A percentile compares a stretch with the other conserved stretches of the same genome.
Evolutionary conservation across 2,888 invertebrate species (phyloP).

Genomic region (Archips xylosteana): DNA sequence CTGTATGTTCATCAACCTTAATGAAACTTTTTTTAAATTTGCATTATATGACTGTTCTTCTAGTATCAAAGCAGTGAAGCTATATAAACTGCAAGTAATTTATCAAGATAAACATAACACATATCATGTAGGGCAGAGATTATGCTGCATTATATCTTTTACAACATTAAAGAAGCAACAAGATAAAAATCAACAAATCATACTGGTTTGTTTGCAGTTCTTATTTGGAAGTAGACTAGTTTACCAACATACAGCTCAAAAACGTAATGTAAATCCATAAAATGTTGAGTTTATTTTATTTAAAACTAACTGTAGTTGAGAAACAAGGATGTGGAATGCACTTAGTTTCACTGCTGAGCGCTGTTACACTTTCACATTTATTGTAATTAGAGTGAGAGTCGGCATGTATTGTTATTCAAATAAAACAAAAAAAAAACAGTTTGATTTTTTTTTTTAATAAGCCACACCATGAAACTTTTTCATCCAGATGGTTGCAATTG

Average conservation of each 20-base stretch:
- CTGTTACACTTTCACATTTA: conserved; percentile 40
- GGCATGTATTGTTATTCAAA: conserved; percentile 36
- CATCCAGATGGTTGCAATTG: conserved; percentile 22
- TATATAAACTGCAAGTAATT: not conserved
- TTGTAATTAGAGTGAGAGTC: conserved; percentile 40
- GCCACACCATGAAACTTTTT: conserved; percentile 1
- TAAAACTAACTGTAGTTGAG: conserved; percentile 1
- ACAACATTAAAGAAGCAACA: not conserved
- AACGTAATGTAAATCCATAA: too few species aligned
- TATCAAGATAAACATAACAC: conserved; percentile 17
- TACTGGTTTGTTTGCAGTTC: conserved; percentile 4
- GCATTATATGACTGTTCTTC: not conserved
- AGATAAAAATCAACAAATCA: conserved; percentile 2
- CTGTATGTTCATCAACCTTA: not conserved
- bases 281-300: too few species aligned
- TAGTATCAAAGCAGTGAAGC: not conserved
- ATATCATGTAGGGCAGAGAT: conserved; percentile 28
- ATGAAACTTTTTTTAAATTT: too few species aligned
- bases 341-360: conserved; percentile 28
- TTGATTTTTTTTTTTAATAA: conserved; percentile 6
- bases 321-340: conserved; percentile 12
- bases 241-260: not conserved
- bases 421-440: conserved; percentile 23
- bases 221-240: not conserved
- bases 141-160: conserved; percentile 5